Percentiles rank a stretch among this genome's conserved stretches.
These are phyloP conservation scores for Anguilla marmorata DNA, from an alignment of 2,797 vertebrate genomes.

Conservation along the genomic window DNA sequence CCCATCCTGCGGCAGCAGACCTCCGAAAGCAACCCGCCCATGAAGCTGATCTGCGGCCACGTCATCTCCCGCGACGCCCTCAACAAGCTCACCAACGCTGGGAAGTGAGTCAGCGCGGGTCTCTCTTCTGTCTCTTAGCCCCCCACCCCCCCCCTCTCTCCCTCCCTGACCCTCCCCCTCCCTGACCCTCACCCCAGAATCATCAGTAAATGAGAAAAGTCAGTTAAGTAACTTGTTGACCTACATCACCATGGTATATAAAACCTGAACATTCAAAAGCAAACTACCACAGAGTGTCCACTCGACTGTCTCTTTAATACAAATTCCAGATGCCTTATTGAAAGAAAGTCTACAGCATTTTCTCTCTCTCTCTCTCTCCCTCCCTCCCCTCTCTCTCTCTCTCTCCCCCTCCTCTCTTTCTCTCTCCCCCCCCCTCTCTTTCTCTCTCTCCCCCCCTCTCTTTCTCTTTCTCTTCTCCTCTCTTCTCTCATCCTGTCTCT, in stretches of 20 bases:
- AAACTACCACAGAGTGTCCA: not conserved
- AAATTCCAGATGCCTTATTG: not conserved
- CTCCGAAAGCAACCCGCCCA: conserved; percentile 89
- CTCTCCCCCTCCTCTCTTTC: not conserved
- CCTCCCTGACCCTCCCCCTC: conserved; percentile 25
- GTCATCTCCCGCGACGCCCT: conserved; percentile 92
- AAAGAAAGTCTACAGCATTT: too few species aligned
- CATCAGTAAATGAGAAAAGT: not conserved
- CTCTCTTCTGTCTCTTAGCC: not conserved
- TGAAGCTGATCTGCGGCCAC: conserved; percentile 90
- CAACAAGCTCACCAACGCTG: conserved; percentile 90
- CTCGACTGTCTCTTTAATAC: not conserved
- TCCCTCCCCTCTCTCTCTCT: conserved; percentile 1
- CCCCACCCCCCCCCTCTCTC: conserved; percentile 13
- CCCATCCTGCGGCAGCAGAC: conserved; percentile 91
- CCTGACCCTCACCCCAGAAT: not conserved
- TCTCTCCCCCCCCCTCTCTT: not conserved
- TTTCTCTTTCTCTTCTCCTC: too few species aligned
- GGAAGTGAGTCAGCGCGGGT: conserved; percentile 76
- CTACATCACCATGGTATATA: too few species aligned
- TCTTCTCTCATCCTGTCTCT: not conserved
- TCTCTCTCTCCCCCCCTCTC: not conserved
- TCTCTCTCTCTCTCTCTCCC: too few species aligned
- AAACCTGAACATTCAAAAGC: not conserved
- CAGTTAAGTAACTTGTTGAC: too few species aligned